Conservation (phyloP, 2,888 invertebrate genomes). For the Andrena dorsata region DNA sequence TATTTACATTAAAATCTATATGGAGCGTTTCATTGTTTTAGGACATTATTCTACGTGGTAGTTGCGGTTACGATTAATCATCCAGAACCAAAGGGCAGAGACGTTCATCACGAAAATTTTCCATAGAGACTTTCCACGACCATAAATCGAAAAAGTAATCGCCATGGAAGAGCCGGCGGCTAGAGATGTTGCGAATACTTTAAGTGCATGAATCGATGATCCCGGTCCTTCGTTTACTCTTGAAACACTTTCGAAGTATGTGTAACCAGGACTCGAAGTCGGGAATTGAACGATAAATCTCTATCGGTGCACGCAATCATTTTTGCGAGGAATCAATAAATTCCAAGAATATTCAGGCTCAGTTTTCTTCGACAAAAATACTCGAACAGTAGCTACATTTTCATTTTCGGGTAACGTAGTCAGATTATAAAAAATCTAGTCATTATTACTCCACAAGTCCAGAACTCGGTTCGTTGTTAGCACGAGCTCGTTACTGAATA, state of each 20-base stretch:
- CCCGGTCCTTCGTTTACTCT: slow-evolving; percentile 40
- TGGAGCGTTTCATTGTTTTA: slow-evolving; percentile 28
- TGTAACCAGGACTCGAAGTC: slow-evolving; percentile 21
- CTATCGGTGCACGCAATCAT: neutral
- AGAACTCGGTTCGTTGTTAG: too few species aligned
- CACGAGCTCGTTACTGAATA: too few species aligned
- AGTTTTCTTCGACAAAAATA: neutral
- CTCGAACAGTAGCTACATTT: neutral
- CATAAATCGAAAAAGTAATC: slow-evolving; percentile 68
- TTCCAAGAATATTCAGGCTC: neutral
- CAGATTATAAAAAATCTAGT: too few species aligned
- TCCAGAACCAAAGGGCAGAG: slow-evolving; percentile 8
- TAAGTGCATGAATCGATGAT: slow-evolving; percentile 44
- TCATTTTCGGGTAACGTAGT: too few species aligned
- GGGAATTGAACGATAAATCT: neutral
- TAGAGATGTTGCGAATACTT: slow-evolving; percentile 58
- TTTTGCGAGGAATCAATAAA: neutral
- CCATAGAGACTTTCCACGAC: slow-evolving; percentile 57
- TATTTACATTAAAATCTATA: slow-evolving; percentile 42
- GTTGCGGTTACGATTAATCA: slow-evolving; percentile 45
- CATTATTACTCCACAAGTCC: too few species aligned
- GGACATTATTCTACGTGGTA: slow-evolving; percentile 20
- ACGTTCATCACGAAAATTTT: slow-evolving; percentile 45
- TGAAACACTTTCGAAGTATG: slow-evolving; percentile 55
- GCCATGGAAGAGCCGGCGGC: slow-evolving; percentile 23